Evolutionary conservation across 2,888 invertebrate species (phyloP).

Genomic region (Gastracanthus pulcherrimus): DNA sequence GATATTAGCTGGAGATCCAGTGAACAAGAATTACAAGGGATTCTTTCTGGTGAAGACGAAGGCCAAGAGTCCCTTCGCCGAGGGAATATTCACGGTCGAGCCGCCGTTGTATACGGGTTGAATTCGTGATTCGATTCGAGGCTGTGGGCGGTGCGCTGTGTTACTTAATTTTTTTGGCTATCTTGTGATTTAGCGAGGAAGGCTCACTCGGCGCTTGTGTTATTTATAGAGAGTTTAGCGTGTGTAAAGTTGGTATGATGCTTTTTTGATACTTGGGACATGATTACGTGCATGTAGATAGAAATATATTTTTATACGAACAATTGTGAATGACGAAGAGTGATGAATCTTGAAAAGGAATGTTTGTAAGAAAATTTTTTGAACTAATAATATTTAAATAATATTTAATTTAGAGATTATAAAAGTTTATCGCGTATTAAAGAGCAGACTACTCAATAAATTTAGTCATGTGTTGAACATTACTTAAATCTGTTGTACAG

Average conservation of each 20-base stretch:
- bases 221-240: not conserved
- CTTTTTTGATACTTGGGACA: not conserved
- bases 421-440: no score
- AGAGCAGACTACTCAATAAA: no score
- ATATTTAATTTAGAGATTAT: no score
- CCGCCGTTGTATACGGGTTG: not conserved
- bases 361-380: no score
- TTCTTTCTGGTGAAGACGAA: slow-evolving; percentile 81
- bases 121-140: slow-evolving; percentile 29
- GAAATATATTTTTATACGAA: not conserved
- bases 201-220: not conserved
- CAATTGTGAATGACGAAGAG: not conserved
- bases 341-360: no score
- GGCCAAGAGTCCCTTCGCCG: slow-evolving; percentile 80
- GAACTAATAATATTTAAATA: no score
- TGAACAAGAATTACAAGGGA: slow-evolving; percentile 73
- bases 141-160: not conserved
- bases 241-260: not conserved
- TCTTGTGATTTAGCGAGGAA: not conserved
- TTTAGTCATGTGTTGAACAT: no score
- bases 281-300: not conserved
- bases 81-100: slow-evolving; percentile 78
- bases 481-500: no score
- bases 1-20: slow-evolving; percentile 70
- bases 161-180: not conserved